These are phyloP conservation scores for Phorcus lineatus DNA, from an alignment of 2,888 invertebrate genomes.

Conservation along the genomic window DNA sequence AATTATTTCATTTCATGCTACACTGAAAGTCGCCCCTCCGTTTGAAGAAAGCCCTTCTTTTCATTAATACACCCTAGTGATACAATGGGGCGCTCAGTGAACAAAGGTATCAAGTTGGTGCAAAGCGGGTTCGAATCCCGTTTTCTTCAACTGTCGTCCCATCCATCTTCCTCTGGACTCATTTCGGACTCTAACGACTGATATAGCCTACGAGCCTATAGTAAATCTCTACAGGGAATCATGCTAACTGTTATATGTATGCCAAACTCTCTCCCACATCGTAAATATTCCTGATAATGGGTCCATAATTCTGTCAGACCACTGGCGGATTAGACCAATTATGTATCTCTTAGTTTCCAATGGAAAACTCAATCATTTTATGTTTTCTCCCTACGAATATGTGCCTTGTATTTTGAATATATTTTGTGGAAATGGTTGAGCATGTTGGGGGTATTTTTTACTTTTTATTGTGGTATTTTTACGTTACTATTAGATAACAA, in stretches of 20 bases:
- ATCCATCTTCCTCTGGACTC: background rate
- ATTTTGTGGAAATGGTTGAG: no score
- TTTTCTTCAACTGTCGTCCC: background rate
- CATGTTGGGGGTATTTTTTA: no score
- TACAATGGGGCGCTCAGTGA: background rate
- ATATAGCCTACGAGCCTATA: background rate
- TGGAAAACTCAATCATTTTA: no score
- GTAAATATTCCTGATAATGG: slow-evolving; percentile 3
- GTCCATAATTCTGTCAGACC: background rate
- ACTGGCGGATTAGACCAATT: background rate
- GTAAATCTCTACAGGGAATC: background rate
- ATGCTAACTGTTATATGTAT: background rate
- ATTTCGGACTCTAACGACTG: background rate
- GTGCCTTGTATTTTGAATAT: no score
- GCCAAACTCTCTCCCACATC: background rate
- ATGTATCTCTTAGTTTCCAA: background rate
- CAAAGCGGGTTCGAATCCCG: background rate
- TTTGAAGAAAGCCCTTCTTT: background rate
- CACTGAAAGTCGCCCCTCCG: background rate
- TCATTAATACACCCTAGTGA: background rate
- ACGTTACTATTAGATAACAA: no score
- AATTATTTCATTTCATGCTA: slow-evolving; percentile 15
- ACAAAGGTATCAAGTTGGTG: slow-evolving; percentile 1
- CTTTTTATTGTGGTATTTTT: no score
- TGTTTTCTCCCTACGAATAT: no score